Evolutionary conservation across 2,888 invertebrate species (phyloP).

Genomic region (Oeneis ivallda): DNA sequence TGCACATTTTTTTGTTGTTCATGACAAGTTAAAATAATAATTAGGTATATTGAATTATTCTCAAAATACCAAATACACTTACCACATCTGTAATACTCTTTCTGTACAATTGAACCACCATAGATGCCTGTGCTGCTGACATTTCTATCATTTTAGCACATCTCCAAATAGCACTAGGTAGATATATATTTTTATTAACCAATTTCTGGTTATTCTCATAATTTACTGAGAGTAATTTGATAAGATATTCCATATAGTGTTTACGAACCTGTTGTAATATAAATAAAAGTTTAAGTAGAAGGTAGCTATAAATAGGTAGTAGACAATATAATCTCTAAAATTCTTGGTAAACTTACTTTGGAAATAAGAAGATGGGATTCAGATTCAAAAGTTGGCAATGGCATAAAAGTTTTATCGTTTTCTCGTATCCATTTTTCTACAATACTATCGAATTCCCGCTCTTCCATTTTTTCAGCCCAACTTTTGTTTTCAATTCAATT

Average conservation of each 20-base stretch:
- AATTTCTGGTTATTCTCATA: conserved; percentile 70
- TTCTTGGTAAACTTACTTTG: conserved; percentile 53
- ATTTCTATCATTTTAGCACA: conserved; percentile 73
- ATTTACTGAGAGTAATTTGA: conserved; percentile 65
- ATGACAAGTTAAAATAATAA: not conserved
- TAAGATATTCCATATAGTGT: conserved; percentile 72
- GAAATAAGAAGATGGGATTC: conserved; percentile 74
- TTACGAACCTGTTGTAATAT: conserved; percentile 64
- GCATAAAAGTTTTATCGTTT: conserved; percentile 60
- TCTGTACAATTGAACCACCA: conserved; percentile 72
- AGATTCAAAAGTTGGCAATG: conserved; percentile 63
- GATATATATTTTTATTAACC: conserved; percentile 65
- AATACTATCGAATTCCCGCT: conserved; percentile 49
- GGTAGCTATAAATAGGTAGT: conserved; percentile 1
- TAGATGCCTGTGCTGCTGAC: conserved; percentile 68
- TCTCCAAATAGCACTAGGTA: conserved; percentile 75
- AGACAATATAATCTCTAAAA: not conserved
- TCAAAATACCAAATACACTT: conserved; percentile 26
- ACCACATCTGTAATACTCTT: conserved; percentile 65
- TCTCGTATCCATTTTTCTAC: conserved; percentile 60
- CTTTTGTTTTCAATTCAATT: not conserved
- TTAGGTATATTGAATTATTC: conserved; percentile 10
- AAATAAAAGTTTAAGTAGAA: conserved; percentile 18
- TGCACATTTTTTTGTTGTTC: not conserved
- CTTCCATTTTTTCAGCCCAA: conserved; percentile 30